A percentile compares a stretch with the other conserved stretches of the same genome.
These are phyloP conservation scores for Tenthredo notha DNA, from an alignment of 2,888 invertebrate genomes.

Conservation along the genomic window DNA sequence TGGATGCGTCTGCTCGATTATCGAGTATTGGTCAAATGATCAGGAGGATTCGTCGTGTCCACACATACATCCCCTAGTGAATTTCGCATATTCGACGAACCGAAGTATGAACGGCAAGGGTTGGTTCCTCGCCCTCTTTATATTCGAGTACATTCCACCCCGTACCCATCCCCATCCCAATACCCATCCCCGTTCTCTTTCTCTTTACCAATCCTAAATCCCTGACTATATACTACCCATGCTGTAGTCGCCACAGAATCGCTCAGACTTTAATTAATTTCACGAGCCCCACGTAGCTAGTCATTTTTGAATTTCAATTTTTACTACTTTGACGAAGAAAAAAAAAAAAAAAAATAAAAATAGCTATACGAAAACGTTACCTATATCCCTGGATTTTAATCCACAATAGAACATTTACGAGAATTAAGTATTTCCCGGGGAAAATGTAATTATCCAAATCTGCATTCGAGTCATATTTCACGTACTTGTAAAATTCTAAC, in stretches of 20 bases:
- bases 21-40: slow-evolving; percentile 9
- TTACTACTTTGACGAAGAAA: slow-evolving; percentile 53
- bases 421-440: background rate
- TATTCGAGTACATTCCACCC: slow-evolving; percentile 37
- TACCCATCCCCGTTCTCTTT: background rate
- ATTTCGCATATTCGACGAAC: background rate
- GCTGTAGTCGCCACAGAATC: slow-evolving; percentile 54
- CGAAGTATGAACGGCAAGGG: background rate
- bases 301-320: slow-evolving; percentile 70
- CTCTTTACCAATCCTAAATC: background rate
- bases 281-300: slow-evolving; percentile 64
- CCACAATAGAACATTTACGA: background rate
- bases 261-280: slow-evolving; percentile 73
- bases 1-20: background rate
- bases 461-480: no score
- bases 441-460: background rate
- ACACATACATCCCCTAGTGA: background rate
- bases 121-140: slow-evolving; percentile 33
- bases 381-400: background rate
- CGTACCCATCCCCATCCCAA: background rate
- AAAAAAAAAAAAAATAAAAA: background rate
- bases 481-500: no score
- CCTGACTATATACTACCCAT: background rate
- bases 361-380: background rate
- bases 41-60: slow-evolving; percentile 6